Base-by-base conservation (phyloP, 2,888 invertebrate genomes). In the Thecophora atra region DNA sequence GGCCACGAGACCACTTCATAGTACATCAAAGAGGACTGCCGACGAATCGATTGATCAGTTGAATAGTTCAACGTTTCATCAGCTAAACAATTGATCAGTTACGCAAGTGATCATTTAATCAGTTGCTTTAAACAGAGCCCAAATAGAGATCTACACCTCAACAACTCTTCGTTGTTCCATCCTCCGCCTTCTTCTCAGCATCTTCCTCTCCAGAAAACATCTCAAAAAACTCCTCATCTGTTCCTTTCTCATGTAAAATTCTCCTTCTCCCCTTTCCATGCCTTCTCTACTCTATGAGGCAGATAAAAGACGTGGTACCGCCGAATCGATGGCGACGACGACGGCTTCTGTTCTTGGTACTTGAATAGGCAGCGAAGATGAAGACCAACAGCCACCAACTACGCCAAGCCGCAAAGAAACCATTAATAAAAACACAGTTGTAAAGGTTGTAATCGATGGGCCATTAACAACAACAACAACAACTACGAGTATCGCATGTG, bases 401-500 rank as follows among this genome's bases (percentile, higher is more conserved):
- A 47, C 47, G 62, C 62, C 70, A 52, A n/a, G n/a, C 70, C 70
- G 37, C 52, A 62, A 62, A 63, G 51, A 26, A 62, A 30, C 51
- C 62, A 52, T 70, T 63, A 70, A 70, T 63, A 70, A 70, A 69
- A 63, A 63, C 52, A 70, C 70, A 62, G 42, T 63, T 17, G 44
- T n/a, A 51, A 37, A 51, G 15, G 30, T n/a, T 58, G 51, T 28
- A 70, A 62, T 52, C 60, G 62, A 70, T 28, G 52, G 72, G 54
- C 72, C 24, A 65, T 63, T 79, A 74, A 74, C 77, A 78, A 73
- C 76, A 76, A 74, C 71, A 75, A 75, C 73, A 75, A 64, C 58
- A 24, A 26, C 54, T 3, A 26, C 26, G 60, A 11, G 26, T 8
- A 58, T 30, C 30, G 30, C 8, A 6, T 26, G 21, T 21, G 24